phyloP scores from a whole-genome alignment of 2,888 invertebrate genomes.

The Neuroscelio doddi region DNA sequence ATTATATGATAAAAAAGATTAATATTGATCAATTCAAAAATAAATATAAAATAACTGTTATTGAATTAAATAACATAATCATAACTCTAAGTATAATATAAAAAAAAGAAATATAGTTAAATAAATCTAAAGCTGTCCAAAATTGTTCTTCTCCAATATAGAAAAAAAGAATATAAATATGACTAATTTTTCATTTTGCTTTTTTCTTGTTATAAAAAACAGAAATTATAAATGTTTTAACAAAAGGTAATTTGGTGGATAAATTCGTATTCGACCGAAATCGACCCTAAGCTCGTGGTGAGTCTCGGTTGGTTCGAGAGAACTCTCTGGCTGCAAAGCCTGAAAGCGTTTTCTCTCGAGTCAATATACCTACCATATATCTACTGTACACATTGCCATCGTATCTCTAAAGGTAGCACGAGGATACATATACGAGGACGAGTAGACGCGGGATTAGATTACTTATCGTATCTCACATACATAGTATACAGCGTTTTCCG shows the following conservation, averaged over 20 bases:
- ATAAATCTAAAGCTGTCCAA: too few species aligned
- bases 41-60: too few species aligned
- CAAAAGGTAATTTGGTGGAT: constrained; percentile 2
- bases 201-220: too few species aligned
- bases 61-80: too few species aligned
- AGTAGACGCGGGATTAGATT: constrained; percentile 38
- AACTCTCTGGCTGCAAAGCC: constrained; percentile 23
- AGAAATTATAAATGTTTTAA: too few species aligned
- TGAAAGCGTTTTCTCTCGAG: constrained; percentile 33
- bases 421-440: constrained; percentile 17
- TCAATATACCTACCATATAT: constrained; percentile 31
- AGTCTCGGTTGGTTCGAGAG: constrained; percentile 22
- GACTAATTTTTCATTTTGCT: too few species aligned
- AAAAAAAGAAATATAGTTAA: too few species aligned
- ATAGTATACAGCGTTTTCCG: constrained; percentile 29
- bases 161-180: too few species aligned
- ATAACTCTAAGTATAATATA: too few species aligned
- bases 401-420: constrained; percentile 17
- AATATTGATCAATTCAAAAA: too few species aligned
- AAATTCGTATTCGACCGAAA: constrained; percentile 26
- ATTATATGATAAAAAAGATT: too few species aligned
- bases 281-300: constrained; percentile 22
- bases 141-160: too few species aligned
- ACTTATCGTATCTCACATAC: constrained; percentile 34
- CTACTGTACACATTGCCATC: constrained; percentile 6